Evolutionary conservation across 2,888 invertebrate genomes (phyloP).

Genomic region (Bembecia ichneumoniformis): DNA sequence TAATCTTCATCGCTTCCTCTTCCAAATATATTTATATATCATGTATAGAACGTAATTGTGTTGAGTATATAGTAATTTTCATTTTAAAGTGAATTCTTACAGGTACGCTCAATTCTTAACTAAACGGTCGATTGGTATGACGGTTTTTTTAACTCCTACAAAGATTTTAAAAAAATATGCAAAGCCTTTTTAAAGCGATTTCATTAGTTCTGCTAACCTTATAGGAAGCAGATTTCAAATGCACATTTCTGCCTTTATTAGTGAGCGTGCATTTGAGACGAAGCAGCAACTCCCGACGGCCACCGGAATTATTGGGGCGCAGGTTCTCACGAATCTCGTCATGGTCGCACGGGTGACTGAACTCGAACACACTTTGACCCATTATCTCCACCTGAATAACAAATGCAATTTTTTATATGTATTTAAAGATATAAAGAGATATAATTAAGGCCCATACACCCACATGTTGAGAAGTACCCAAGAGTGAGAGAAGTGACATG

Average conservation of each 20-base stretch:
- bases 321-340: constrained; percentile 83
- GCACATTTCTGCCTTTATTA: constrained; percentile 94
- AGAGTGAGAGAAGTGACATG: too few relatives aligned
- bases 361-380: constrained; percentile 95
- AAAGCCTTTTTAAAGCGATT: too few relatives aligned
- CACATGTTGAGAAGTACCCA: too few relatives aligned
- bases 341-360: constrained; percentile 96
- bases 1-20: too few relatives aligned
- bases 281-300: constrained; percentile 77
- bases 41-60: too few relatives aligned
- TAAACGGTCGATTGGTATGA: too few relatives aligned
- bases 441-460: not conserved
- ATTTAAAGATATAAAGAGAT: not conserved
- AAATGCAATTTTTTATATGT: constrained; percentile 9
- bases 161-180: too few relatives aligned
- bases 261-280: constrained; percentile 95
- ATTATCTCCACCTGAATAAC: constrained; percentile 90
- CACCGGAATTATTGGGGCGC: constrained; percentile 56
- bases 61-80: too few relatives aligned
- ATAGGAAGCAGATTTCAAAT: constrained; percentile 94
- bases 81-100: too few relatives aligned
- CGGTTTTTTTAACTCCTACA: too few relatives aligned
- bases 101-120: too few relatives aligned
- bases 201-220: constrained; percentile 75
- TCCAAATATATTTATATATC: too few relatives aligned